phyloP scores from a whole-genome alignment of 2,888 invertebrate genomes.

The Sinhomidia bicolor region DNA sequence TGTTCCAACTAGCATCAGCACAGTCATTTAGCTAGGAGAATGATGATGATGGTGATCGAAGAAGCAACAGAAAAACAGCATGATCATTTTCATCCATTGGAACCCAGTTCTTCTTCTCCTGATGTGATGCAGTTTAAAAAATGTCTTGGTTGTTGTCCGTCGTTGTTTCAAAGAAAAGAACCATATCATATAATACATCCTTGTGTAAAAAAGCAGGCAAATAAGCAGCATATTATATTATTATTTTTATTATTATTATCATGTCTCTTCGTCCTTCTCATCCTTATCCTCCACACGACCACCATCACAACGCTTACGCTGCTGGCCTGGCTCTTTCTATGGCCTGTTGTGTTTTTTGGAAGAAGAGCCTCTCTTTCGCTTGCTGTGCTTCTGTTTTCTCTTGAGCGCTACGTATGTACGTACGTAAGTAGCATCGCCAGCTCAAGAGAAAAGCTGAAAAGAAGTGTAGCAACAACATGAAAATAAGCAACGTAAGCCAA shows the following conservation, averaged over 20 bases:
- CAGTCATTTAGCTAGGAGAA: conserved; percentile 15
- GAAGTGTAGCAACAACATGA: neutral
- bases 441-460: conserved; percentile 26
- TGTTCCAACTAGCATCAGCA: neutral
- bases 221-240: conserved; percentile 26
- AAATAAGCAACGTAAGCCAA: neutral
- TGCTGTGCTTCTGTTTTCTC: conserved; percentile 13
- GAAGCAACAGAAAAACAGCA: neutral
- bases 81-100: conserved; percentile 23
- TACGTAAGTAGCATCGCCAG: neutral
- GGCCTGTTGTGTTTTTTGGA: neutral
- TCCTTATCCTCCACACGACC: conserved; percentile 5
- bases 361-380: neutral
- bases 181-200: conserved; percentile 25
- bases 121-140: neutral
- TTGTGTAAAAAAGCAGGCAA: conserved; percentile 10
- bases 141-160: neutral
- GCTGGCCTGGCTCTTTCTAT: neutral
- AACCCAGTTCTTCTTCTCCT: neutral
- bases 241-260: conserved; percentile 34
- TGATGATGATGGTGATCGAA: neutral
- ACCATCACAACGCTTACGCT: neutral
- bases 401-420: neutral
- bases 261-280: conserved; percentile 18
- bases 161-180: neutral